These are phyloP conservation scores for Euspilapteryx auroguttella DNA, from an alignment of 2,888 invertebrate genomes.

Conservation along the genomic window DNA sequence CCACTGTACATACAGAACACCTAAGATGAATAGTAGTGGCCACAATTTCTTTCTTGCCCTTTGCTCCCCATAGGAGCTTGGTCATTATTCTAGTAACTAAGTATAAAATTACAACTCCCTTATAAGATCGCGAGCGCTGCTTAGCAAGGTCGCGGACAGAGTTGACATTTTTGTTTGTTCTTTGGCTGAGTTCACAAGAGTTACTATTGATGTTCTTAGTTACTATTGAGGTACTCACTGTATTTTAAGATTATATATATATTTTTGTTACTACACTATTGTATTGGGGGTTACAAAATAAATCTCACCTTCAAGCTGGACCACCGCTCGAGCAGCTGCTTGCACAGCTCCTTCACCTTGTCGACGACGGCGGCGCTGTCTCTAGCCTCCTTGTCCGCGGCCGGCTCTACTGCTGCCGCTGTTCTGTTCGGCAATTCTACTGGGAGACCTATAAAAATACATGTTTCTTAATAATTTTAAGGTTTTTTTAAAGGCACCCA, in stretches of 20 bases:
- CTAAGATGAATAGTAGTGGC: too few relatives aligned
- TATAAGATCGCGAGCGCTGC: too few relatives aligned
- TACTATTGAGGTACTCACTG: neutral
- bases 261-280: neutral
- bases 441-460: constrained; percentile 25
- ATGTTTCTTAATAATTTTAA: too few relatives aligned
- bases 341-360: constrained; percentile 62
- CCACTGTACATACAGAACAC: too few relatives aligned
- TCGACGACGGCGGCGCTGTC: constrained; percentile 29
- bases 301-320: constrained; percentile 60
- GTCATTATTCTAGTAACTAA: too few relatives aligned
- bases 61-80: too few relatives aligned
- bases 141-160: too few relatives aligned
- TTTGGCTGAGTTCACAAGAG: too few relatives aligned
- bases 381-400: constrained; percentile 19
- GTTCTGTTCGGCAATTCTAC: constrained; percentile 25
- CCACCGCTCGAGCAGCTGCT: constrained; percentile 74
- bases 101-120: too few relatives aligned
- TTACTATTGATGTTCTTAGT: too few relatives aligned
- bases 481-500: neutral
- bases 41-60: too few relatives aligned
- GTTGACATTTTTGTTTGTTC: too few relatives aligned
- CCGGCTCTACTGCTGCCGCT: constrained; percentile 19
- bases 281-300: neutral
- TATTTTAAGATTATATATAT: neutral